Evolutionary conservation across 2,797 vertebrate species (phyloP).

Genomic region (Sebastes steindachneri): DNA sequence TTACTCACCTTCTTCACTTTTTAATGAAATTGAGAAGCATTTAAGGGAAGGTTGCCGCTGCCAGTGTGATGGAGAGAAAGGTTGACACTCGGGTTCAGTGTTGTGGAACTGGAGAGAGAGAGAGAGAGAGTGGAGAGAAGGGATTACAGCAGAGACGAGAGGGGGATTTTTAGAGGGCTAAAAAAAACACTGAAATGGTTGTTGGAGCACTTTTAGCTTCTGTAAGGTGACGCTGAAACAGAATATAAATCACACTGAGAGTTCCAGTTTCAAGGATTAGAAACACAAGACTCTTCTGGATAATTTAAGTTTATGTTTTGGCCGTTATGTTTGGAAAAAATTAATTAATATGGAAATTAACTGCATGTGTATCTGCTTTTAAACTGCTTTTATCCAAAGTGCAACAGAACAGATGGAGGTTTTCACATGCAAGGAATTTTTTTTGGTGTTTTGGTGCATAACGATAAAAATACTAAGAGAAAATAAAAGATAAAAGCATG

Average conservation of each 20-base stretch:
- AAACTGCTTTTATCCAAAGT: neutral
- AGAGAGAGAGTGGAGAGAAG: neutral
- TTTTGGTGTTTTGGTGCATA: neutral
- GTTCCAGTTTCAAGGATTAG: neutral
- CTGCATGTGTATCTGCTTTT: neutral
- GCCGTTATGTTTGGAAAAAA: neutral
- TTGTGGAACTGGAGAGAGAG: neutral
- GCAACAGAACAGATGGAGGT: neutral
- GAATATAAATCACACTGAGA: neutral
- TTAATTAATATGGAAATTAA: neutral
- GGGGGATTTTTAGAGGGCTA: neutral
- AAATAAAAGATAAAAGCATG: no score
- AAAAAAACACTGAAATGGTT: neutral
- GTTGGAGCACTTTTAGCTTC: neutral
- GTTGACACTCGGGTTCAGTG: conserved; percentile 1
- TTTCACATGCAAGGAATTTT: neutral
- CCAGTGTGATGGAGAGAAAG: conserved; percentile 14
- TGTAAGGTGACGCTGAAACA: neutral
- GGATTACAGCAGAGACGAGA: neutral
- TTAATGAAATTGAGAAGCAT: conserved; percentile 36
- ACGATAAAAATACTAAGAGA: neutral
- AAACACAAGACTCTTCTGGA: neutral
- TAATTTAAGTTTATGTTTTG: neutral
- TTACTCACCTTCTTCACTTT: conserved; percentile 43
- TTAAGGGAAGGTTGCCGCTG: conserved; percentile 22